Base-by-base conservation (phyloP, 2,113 vertebrate genomes). In the Buteo buteo region DNA sequence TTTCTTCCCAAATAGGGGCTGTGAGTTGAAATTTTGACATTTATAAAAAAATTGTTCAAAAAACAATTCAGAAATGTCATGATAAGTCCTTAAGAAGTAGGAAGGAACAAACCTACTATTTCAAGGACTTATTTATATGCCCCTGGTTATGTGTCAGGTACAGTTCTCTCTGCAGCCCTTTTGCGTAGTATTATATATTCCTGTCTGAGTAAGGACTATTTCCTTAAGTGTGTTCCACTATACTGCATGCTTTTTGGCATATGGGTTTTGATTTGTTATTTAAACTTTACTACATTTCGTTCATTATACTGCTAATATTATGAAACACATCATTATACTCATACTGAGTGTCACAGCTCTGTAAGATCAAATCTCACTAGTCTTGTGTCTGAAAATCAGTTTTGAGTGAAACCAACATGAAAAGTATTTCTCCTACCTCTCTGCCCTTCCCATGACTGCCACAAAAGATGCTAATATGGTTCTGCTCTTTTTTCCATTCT, bases 291-390 rank as follows among this genome's bases (percentile, higher is more conserved):
- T 69, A 31, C 31, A n/a, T 94, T 95, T 93, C 0, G 0, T 84
- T 86, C 54, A 91, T 91, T 90, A 90, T 78, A 36, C 62, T 90
- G 49, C n/a, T 94, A 94, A 97, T 90, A 61, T 97, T 97, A 96
- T 96, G 96, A 97, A 97, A 97, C 96, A 97, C 96, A 49, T 97
- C 95, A 90, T 96, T 96, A 96, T 72, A 66, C 44, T 94, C 58
- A 64, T 69, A 58, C 36, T 36, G 44, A 87, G 20, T 50, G 25
- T 93, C 58, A 62, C 81, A 93, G 64, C 38, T 92, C 82, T 0
- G 6, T 22, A 42, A 76, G 61, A 88, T 82, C 61, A 86, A 88
- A 82, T 96, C 85, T 96, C 87, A 66, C 72, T 47, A 58, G 54
- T 76, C 11, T 61, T 65, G n/a, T 84, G 61, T 57, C 77, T 93